Percentiles rank a stretch among this genome's conserved stretches.
These are phyloP conservation scores for Schizopygopsis malacanthus DNA, from an alignment of 2,797 vertebrate species.

Conservation along the genomic window DNA sequence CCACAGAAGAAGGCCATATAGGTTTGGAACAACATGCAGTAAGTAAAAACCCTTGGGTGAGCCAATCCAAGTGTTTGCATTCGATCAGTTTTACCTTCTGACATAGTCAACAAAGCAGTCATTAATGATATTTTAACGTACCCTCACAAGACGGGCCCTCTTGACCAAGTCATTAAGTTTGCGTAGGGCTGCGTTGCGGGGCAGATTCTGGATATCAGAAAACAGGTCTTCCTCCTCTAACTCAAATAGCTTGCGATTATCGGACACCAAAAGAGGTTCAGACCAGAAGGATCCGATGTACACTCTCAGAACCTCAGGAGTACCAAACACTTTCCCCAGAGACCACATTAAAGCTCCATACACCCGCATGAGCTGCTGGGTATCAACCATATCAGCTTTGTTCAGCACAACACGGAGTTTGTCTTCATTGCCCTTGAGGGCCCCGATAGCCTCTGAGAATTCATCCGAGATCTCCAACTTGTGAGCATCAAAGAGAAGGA, in stretches of 20 bases:
- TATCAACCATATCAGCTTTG: slow-evolving; percentile 95
- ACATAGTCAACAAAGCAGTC: not conserved
- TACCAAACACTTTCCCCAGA: slow-evolving; percentile 90
- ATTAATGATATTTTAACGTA: slow-evolving; percentile 66
- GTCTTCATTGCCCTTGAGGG: slow-evolving; percentile 91
- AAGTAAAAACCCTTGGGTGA: not conserved
- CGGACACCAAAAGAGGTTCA: slow-evolving; percentile 87
- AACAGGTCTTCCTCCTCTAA: slow-evolving; percentile 94
- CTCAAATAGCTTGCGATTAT: slow-evolving; percentile 91
- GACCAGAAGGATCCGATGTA: slow-evolving; percentile 97
- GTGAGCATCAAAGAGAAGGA: slow-evolving; percentile 94
- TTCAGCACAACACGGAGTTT: slow-evolving; percentile 96
- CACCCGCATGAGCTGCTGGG: slow-evolving; percentile 94
- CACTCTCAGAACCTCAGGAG: slow-evolving; percentile 92
- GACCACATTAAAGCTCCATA: slow-evolving; percentile 97
- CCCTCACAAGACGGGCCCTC: slow-evolving; percentile 89
- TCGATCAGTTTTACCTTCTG: not conserved
- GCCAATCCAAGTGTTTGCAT: not conserved
- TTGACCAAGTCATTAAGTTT: slow-evolving; percentile 95
- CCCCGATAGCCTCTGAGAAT: slow-evolving; percentile 90
- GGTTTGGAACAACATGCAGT: not conserved
- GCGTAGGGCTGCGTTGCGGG: slow-evolving; percentile 88
- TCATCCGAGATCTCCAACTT: slow-evolving; percentile 97
- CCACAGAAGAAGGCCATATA: not conserved
- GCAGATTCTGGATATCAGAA: slow-evolving; percentile 90